Base-by-base conservation (phyloP, 2,797 vertebrate genomes). In the Amphiprion clarkii region DNA sequence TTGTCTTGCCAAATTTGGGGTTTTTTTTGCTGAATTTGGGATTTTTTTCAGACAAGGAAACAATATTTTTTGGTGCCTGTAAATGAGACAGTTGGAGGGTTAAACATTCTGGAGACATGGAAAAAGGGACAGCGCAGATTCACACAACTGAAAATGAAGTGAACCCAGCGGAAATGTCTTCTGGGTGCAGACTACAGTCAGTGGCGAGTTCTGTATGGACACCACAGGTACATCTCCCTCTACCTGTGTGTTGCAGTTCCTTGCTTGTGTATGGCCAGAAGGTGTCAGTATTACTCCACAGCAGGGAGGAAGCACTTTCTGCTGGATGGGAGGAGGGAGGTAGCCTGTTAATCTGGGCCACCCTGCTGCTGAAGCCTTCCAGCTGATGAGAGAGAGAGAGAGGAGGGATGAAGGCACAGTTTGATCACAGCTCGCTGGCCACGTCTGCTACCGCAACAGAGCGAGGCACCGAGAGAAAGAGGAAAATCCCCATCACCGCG, bases 391-490 rank as follows among this genome's bases (percentile, higher is more conserved):
- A 55, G 71, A 12, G 74, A 60, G 67, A 42, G 61, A 61, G 70
- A 44, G 76, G 53, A 78, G 74, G 79, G 81, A 88, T 84, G 84
- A 90, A 92, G 89, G 87, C 85, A 76, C 71, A 71, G 86, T 88
- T 91, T 92, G 88, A 93, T 93, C 92, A 91, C 92, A 91, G 88
- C 92, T 91, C 85, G 67, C 89, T 89, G 89, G 88, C 89, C 91
- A 89, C 84, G 67, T 91, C 87, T 87, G 91, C 83, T 85, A 71
- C 93, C 10, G 92, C 92, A 87, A 85, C 86, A 76, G 64, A 74
- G 83, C 77, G 68, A 33, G 64, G 64, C 66, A 51, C 65, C 54
- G 51, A 14, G 42, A 60, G 64, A 58, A 51, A 74, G 85, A 90
- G 87, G 91, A 91, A 92, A 89, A 89, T 88, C 89, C 90, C 86